These are phyloP conservation scores for Eupithecia exiguata DNA, from an alignment of 2,888 invertebrate species.

Conservation along the genomic window DNA sequence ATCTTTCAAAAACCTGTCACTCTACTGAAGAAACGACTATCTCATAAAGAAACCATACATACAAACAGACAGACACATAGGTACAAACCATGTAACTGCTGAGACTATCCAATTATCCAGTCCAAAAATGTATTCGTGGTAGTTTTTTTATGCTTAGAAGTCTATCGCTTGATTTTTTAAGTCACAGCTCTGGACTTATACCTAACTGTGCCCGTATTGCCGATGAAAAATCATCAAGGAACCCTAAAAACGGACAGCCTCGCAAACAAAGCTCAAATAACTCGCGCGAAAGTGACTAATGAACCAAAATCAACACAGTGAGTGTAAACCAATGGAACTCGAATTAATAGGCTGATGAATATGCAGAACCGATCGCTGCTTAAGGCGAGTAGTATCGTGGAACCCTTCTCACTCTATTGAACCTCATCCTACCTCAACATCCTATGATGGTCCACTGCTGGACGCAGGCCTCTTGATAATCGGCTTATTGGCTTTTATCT, in stretches of 20 bases:
- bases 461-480: too few species aligned
- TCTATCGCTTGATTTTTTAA: neutral
- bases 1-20: too few species aligned
- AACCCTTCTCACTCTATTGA: neutral
- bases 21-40: too few species aligned
- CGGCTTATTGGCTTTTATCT: too few species aligned
- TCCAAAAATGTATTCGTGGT: too few species aligned
- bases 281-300: slow-evolving; percentile 74
- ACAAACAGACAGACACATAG: too few species aligned
- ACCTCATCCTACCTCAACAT: too few species aligned
- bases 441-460: too few species aligned
- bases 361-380: slow-evolving; percentile 59
- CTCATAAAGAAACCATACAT: too few species aligned
- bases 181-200: neutral
- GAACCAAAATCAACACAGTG: slow-evolving; percentile 74
- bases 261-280: slow-evolving; percentile 57
- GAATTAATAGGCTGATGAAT: slow-evolving; percentile 77
- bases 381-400: slow-evolving; percentile 38
- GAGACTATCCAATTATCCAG: too few species aligned
- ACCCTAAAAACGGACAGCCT: slow-evolving; percentile 21
- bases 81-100: too few species aligned
- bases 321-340: slow-evolving; percentile 74
- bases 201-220: neutral
- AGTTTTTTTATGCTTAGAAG: neutral
- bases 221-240: neutral